Evolutionary conservation across 2,888 invertebrate genomes (phyloP).

Genomic region (Scelioninae gen. 2): DNA sequence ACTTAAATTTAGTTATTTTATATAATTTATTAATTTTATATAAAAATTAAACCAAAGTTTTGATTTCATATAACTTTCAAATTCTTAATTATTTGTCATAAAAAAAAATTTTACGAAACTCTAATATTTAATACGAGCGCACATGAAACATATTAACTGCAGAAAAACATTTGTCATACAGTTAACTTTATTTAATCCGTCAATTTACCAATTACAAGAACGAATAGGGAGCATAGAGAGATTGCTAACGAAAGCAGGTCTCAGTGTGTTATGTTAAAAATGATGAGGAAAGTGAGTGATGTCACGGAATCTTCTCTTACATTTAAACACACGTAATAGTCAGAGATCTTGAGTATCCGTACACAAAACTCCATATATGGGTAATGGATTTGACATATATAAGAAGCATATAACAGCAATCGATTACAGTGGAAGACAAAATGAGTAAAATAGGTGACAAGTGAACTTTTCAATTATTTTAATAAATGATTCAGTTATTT

Average conservation of each 20-base stretch:
- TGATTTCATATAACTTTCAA: too few species aligned
- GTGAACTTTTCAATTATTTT: too few species aligned
- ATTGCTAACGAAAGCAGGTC: conserved; percentile 49
- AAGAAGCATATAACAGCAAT: conserved; percentile 25
- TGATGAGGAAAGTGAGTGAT: conserved; percentile 52
- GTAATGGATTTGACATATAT: conserved; percentile 45
- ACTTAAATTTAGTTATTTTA: too few species aligned
- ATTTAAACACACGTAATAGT: conserved; percentile 34
- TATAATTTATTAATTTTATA: too few species aligned
- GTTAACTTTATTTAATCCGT: conserved; percentile 45
- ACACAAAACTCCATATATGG: conserved; percentile 33
- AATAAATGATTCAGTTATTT: too few species aligned
- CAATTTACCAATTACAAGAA: conserved; percentile 52
- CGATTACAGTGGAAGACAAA: too few species aligned
- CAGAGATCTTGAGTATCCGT: conserved; percentile 29
- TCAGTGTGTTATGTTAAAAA: conserved; percentile 52
- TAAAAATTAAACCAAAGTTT: too few species aligned
- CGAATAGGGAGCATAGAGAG: conserved; percentile 46
- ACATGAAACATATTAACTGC: conserved; percentile 15
- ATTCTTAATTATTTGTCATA: neutral
- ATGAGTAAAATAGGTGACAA: too few species aligned
- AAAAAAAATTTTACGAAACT: neutral
- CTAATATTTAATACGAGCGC: conserved; percentile 20
- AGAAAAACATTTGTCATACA: conserved; percentile 40
- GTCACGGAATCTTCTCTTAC: conserved; percentile 46